A percentile compares a stretch with the other conserved stretches of the same genome.
Conservation (phyloP, 2,797 vertebrate species). For the Microctenopoma steveboyesi region DNA sequence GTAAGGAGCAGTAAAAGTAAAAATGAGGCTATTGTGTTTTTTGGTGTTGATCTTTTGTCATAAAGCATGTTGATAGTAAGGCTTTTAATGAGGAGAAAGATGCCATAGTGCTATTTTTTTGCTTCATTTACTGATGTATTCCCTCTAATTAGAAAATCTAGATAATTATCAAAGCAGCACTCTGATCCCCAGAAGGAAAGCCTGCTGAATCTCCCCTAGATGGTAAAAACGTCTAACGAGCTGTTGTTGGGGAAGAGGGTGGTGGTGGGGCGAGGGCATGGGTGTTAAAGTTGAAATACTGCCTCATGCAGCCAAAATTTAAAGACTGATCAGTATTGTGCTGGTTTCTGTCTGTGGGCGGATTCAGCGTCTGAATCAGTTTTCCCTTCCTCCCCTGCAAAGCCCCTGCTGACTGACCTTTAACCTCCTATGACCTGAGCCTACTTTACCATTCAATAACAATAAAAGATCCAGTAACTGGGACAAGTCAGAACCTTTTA, state of each 20-base stretch:
- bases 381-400: slow-evolving; percentile 12
- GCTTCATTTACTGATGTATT: slow-evolving; percentile 43
- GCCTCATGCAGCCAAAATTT: background rate
- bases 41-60: background rate
- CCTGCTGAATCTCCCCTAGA: slow-evolving; percentile 19
- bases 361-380: background rate
- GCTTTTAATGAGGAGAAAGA: background rate
- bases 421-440: slow-evolving; percentile 20
- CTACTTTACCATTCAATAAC: background rate
- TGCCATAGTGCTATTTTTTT: background rate
- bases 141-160: slow-evolving; percentile 55
- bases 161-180: slow-evolving; percentile 59
- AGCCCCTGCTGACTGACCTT: slow-evolving; percentile 29
- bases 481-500: background rate
- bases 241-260: background rate
- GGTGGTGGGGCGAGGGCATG: background rate
- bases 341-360: background rate
- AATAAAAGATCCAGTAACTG: background rate
- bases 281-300: background rate
- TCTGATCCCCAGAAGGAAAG: slow-evolving; percentile 15
- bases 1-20: background rate
- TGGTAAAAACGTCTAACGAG: slow-evolving; percentile 57
- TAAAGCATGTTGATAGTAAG: background rate
- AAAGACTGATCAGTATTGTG: background rate
- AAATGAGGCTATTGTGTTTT: background rate